phyloP scores from a whole-genome alignment of 2,888 invertebrate genomes.

The Hypsopygia costalis region DNA sequence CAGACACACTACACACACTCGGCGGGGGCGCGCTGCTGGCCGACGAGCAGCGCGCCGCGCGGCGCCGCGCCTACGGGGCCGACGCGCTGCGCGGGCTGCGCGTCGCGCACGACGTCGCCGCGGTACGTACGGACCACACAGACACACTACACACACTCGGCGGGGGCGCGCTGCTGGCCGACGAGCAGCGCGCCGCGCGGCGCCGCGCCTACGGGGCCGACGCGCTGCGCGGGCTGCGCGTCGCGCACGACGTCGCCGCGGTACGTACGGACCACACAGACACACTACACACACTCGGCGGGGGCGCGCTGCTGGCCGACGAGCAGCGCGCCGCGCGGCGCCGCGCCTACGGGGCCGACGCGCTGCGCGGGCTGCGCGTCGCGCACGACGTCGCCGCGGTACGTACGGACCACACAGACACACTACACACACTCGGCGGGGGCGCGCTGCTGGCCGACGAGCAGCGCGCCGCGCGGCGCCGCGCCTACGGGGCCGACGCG shows the following conservation, averaged over 20 bases:
- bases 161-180: constrained; percentile 90
- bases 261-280: too few species aligned
- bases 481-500: too few species aligned
- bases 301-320: constrained; percentile 90
- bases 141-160: too few species aligned
- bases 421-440: too few species aligned
- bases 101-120: constrained; percentile 88
- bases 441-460: too few species aligned
- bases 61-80: constrained; percentile 82
- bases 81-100: constrained; percentile 86
- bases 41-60: constrained; percentile 81
- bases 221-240: constrained; percentile 87
- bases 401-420: too few species aligned
- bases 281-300: too few species aligned
- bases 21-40: constrained; percentile 93
- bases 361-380: constrained; percentile 88
- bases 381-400: constrained; percentile 86
- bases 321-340: constrained; percentile 79
- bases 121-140: too few species aligned
- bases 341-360: constrained; percentile 82
- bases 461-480: too few species aligned
- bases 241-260: constrained; percentile 87
- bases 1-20: too few species aligned
- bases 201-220: constrained; percentile 82
- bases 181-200: constrained; percentile 81